Conservation (phyloP, 2,888 invertebrate genomes). For the Drosophila borborema region DNA sequence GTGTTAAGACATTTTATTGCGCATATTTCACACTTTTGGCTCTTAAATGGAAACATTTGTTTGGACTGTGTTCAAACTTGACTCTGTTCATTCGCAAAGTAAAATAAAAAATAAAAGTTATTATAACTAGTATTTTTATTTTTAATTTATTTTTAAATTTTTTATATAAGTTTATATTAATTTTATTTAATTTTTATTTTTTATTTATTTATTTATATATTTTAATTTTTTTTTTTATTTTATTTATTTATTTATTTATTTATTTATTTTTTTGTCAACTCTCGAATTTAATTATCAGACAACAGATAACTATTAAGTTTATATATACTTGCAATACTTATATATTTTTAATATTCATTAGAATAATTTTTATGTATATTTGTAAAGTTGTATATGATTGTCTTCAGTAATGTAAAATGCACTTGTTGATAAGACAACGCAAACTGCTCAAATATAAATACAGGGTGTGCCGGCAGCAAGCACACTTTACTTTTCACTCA, state of each 20-base stretch:
- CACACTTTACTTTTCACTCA: neutral
- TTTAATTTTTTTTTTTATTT: too few relatives aligned
- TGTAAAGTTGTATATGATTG: neutral
- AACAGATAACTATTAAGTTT: neutral
- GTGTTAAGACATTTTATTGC: neutral
- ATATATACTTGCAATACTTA: neutral
- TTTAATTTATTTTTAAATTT: too few relatives aligned
- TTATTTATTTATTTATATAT: too few relatives aligned
- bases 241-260: too few relatives aligned
- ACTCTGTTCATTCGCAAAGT: neutral
- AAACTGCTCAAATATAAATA: neutral
- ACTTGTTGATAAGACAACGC: neutral
- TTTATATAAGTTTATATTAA: too few relatives aligned
- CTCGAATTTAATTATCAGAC: neutral
- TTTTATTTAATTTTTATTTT: too few relatives aligned
- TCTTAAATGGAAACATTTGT: neutral
- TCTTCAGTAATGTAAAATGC: conserved; percentile 1
- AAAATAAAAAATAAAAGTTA: neutral
- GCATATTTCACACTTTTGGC: neutral
- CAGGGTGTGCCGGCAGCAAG: neutral
- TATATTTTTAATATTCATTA: neutral
- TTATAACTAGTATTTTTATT: neutral
- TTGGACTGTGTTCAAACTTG: neutral
- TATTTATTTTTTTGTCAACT: too few relatives aligned
- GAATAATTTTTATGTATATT: neutral